Percentiles rank a stretch among this genome's conserved stretches.
Conservation (phyloP, 1,140 invertebrate species). For the Eriocheir sinensis region DNA sequence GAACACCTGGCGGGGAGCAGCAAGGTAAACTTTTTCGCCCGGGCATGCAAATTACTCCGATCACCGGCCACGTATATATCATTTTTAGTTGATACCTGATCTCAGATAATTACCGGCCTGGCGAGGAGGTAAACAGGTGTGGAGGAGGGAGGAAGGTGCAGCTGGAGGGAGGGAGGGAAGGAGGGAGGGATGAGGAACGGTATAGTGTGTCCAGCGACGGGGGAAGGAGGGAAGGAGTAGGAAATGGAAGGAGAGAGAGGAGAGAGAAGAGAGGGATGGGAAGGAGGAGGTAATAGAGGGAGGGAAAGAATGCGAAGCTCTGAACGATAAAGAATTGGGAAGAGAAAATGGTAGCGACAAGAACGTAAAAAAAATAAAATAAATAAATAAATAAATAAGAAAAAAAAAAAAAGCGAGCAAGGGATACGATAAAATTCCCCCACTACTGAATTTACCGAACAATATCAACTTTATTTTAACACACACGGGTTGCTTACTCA, state of each 20-base stretch:
- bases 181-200: background rate
- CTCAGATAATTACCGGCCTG: conserved; percentile 5
- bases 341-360: background rate
- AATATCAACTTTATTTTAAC: no score
- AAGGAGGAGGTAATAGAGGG: background rate
- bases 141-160: background rate
- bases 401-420: no score
- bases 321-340: background rate
- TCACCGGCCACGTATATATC: background rate
- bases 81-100: background rate
- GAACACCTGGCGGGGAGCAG: background rate
- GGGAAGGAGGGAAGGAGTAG: no score
- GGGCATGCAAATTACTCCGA: background rate
- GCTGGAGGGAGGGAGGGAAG: background rate
- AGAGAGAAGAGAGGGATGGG: background rate
- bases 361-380: background rate
- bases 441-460: no score
- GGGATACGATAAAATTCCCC: no score
- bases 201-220: no score
- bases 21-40: background rate
- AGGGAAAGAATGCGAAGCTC: background rate
- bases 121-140: background rate
- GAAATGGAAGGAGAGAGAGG: background rate
- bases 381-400: no score
- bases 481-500: no score